Conservation (phyloP, 2,113 vertebrate species). For the Heloderma charlesbogerti region DNA sequence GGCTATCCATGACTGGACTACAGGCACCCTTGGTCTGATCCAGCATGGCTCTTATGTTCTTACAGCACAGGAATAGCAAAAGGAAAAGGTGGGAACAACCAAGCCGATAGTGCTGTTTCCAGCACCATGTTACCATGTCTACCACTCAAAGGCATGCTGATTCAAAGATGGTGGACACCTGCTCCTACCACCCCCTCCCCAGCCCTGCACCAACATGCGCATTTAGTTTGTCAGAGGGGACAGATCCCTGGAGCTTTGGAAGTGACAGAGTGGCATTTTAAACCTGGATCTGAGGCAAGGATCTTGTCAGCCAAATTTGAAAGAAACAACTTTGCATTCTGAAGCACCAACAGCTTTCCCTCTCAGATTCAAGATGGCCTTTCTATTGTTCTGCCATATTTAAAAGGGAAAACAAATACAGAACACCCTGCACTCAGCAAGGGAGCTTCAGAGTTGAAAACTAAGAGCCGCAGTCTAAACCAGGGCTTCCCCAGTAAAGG, state of each 20-base stretch:
- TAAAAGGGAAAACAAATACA: constrained; percentile 20
- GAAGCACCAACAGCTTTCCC: constrained; percentile 6
- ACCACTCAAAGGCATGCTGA: not conserved
- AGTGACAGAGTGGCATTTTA: not conserved
- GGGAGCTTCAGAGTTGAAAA: not conserved
- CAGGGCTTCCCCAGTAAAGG: not conserved
- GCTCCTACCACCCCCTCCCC: not conserved
- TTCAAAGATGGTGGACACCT: not conserved
- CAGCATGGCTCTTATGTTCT: no score
- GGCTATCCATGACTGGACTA: no score
- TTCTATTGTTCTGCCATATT: constrained; percentile 15
- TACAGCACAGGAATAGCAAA: not conserved
- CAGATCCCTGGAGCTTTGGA: not conserved
- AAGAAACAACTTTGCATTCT: constrained; percentile 21
- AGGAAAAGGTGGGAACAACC: not conserved
- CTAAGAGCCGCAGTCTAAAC: not conserved
- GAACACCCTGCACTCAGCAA: not conserved
- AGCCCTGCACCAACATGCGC: not conserved
- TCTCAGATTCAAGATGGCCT: constrained; percentile 12
- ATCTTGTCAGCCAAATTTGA: not conserved
- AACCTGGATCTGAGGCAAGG: not conserved
- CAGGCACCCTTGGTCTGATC: no score
- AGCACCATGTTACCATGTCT: not conserved
- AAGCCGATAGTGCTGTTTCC: not conserved
- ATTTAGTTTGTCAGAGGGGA: not conserved